These are phyloP conservation scores for Aix galericulata DNA, from an alignment of 2,113 vertebrate genomes.

Conservation along the genomic window DNA sequence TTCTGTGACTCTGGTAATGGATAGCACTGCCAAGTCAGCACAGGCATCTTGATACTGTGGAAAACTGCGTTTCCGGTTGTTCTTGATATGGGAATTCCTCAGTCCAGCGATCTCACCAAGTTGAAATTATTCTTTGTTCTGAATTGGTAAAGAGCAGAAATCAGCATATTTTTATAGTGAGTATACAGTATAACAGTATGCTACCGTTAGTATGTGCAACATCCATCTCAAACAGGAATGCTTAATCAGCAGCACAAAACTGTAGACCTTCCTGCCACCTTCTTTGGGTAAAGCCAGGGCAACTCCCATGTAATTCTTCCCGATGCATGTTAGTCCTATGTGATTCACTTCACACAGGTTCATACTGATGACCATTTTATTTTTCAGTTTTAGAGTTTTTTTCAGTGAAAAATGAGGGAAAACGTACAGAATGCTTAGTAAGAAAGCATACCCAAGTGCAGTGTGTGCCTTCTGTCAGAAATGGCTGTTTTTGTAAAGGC, in stretches of 20 bases:
- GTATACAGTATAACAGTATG: not conserved
- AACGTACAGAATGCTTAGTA: not conserved
- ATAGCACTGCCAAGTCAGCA: not conserved
- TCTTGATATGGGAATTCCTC: not conserved
- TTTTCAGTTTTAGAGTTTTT: not conserved
- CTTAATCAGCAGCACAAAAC: not conserved
- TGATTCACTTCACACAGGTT: not conserved
- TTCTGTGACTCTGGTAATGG: fast-evolving
- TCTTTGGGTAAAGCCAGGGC: not conserved
- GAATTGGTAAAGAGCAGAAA: not conserved
- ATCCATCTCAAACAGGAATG: not conserved
- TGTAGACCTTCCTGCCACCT: not conserved
- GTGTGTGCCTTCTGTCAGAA: not conserved
- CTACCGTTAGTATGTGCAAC: not conserved
- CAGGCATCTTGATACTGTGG: not conserved
- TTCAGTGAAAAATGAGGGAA: not conserved
- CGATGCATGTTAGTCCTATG: not conserved
- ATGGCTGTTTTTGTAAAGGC: not conserved
- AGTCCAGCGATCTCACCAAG: not conserved
- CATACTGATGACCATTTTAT: not conserved
- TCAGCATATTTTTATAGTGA: not conserved
- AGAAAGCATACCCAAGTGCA: too few species aligned
- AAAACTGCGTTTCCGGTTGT: not conserved
- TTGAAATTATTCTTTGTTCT: not conserved
- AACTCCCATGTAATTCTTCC: not conserved